These are phyloP conservation scores for Anagrus nilaparvatae DNA, from an alignment of 1,140 invertebrate genomes.

Conservation along the genomic window DNA sequence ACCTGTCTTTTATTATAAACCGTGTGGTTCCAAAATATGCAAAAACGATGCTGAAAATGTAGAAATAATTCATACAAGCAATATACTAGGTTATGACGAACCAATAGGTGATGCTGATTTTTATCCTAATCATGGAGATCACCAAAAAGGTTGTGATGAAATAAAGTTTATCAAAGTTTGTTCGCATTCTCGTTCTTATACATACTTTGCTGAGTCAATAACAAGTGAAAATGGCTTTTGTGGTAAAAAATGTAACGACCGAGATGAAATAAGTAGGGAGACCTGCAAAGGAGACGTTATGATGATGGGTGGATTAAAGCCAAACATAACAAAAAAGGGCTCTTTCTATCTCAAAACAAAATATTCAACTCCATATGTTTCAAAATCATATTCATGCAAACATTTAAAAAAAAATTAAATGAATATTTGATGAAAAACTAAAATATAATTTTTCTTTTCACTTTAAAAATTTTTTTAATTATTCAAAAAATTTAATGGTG, in stretches of 20 bases:
- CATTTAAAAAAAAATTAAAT: too few relatives aligned
- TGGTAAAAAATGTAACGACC: conserved; percentile 16
- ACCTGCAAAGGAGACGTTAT: conserved; percentile 9
- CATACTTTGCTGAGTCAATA: conserved; percentile 32
- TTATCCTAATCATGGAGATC: conserved; percentile 60
- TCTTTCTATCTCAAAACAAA: conserved; percentile 22
- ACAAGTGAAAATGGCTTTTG: conserved; percentile 19
- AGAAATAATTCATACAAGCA: conserved; percentile 42
- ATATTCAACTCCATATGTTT: conserved; percentile 17
- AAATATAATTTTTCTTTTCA: too few relatives aligned
- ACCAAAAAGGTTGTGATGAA: conserved; percentile 52
- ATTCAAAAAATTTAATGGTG: too few relatives aligned
- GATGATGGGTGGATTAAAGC: conserved; percentile 23
- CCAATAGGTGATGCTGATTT: conserved; percentile 50
- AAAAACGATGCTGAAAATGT: conserved; percentile 36
- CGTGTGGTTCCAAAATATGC: conserved; percentile 25
- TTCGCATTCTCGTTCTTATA: conserved; percentile 18
- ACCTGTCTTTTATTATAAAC: conserved; percentile 28
- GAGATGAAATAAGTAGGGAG: neutral
- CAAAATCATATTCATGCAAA: too few relatives aligned
- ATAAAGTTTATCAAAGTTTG: conserved; percentile 12
- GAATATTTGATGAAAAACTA: too few relatives aligned
- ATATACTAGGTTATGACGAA: conserved; percentile 21
- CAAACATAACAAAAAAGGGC: conserved; percentile 15
- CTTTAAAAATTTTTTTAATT: too few relatives aligned